Percentiles rank a stretch among this genome's conserved stretches.
Conservation (phyloP, 2,888 invertebrate species). For the Zelleria hepariella region DNA sequence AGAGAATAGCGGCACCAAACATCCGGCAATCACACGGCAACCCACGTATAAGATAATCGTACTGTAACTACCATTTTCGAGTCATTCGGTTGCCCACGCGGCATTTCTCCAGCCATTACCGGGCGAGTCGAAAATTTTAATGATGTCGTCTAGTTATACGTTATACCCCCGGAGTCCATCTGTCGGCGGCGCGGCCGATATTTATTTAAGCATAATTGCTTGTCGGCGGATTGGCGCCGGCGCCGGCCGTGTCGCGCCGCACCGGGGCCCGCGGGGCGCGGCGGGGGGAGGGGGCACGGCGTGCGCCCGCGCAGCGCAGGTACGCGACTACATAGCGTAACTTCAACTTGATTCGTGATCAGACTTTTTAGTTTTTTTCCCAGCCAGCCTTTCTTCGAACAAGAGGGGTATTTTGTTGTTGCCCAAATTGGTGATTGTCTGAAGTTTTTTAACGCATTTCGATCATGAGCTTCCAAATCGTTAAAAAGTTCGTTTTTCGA, state of each 20-base stretch:
- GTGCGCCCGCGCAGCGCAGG: constrained; percentile 54
- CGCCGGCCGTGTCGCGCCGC: constrained; percentile 54
- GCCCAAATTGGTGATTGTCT: constrained; percentile 36
- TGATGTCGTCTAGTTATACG: constrained; percentile 58
- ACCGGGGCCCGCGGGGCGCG: constrained; percentile 23
- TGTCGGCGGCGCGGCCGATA: constrained; percentile 58
- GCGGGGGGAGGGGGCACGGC: constrained; percentile 17
- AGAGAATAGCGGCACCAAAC: constrained; percentile 14
- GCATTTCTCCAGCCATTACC: constrained; percentile 39
- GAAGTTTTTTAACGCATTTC: constrained; percentile 36
- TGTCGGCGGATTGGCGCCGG: constrained; percentile 69
- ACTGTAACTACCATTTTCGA: constrained; percentile 41
- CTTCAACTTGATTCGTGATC: constrained; percentile 63
- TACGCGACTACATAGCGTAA: constrained; percentile 55
- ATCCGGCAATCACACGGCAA: constrained; percentile 43
- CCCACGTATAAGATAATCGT: constrained; percentile 33
- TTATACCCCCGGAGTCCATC: constrained; percentile 51
- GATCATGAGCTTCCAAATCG: not conserved
- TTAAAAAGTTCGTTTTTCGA: not conserved
- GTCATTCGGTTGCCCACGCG: constrained; percentile 42
- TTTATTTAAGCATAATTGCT: constrained; percentile 72
- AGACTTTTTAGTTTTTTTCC: constrained; percentile 44
- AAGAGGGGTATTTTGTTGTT: not conserved
- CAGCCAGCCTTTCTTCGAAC: constrained; percentile 10
- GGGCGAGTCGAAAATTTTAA: constrained; percentile 23